Conservation (phyloP, 2,797 vertebrate genomes). For the Argyrosomus regius region DNA sequence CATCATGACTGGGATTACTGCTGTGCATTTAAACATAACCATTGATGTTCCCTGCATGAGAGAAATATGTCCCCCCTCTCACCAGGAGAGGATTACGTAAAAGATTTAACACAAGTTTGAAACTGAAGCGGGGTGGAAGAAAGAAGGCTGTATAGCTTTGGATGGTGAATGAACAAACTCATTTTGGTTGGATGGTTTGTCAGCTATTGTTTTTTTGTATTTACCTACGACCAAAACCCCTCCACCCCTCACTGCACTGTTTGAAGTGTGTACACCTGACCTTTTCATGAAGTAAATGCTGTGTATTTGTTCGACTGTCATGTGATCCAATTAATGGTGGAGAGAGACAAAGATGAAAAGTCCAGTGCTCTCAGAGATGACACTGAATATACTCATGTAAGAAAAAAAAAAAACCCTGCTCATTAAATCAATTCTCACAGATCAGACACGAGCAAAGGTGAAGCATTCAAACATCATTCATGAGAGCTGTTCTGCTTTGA, state of each 20-base stretch:
- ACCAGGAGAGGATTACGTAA: constrained; percentile 13
- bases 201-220: not conserved
- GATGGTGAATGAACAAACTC: not conserved
- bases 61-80: not conserved
- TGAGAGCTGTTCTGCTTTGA: too few species aligned
- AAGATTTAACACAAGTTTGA: constrained; percentile 8
- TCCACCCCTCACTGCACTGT: not conserved
- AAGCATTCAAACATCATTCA: too few species aligned
- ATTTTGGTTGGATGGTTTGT: constrained; percentile 8
- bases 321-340: not conserved
- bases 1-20: constrained; percentile 20
- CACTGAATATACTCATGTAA: not conserved
- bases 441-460: constrained; percentile 5
- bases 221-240: not conserved
- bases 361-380: not conserved
- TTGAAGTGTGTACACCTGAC: not conserved
- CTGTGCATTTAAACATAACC: constrained; percentile 16
- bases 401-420: constrained; percentile 7
- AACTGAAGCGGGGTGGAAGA: not conserved
- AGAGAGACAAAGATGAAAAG: not conserved
- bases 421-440: not conserved
- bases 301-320: not conserved
- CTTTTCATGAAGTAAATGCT: constrained; percentile 3
- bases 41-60: constrained; percentile 15
- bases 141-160: not conserved